Percentiles rank a stretch among this genome's conserved stretches.
These are phyloP conservation scores for Aegypius monachus DNA, from an alignment of 2,113 vertebrate genomes.

Conservation along the genomic window DNA sequence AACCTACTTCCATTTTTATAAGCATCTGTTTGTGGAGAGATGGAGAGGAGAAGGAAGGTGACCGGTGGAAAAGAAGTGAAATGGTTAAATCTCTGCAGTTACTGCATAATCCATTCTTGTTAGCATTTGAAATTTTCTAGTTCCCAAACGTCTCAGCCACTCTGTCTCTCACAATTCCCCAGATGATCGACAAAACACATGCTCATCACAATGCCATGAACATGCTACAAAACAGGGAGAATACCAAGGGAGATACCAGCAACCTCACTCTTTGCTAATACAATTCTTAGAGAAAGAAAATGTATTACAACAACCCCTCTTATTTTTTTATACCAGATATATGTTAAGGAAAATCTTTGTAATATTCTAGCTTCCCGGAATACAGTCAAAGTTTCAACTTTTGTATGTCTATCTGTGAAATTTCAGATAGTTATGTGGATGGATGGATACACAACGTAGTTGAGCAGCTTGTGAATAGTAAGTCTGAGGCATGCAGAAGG, in stretches of 20 bases:
- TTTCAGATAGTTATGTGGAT: background rate
- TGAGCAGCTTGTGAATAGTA: background rate
- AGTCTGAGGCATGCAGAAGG: background rate
- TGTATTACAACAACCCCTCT: fast-evolving
- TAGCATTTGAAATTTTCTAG: background rate
- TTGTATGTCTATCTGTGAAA: background rate
- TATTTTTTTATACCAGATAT: background rate
- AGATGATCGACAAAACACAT: background rate
- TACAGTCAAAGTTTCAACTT: background rate
- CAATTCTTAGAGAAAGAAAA: background rate
- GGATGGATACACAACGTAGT: background rate
- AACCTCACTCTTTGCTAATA: background rate
- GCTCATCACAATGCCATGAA: background rate
- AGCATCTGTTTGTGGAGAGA: background rate
- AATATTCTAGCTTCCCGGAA: background rate
- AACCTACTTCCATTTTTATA: background rate
- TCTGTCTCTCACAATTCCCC: background rate
- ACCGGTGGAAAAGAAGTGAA: background rate
- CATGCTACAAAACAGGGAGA: background rate
- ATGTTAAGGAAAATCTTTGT: background rate
- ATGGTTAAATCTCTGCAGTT: background rate
- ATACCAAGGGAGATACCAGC: background rate
- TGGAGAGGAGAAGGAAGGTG: fast-evolving
- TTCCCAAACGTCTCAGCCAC: background rate
- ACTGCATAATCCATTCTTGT: background rate